phyloP scores from a whole-genome alignment of 2,113 vertebrate species.

The Helogale parvula region DNA sequence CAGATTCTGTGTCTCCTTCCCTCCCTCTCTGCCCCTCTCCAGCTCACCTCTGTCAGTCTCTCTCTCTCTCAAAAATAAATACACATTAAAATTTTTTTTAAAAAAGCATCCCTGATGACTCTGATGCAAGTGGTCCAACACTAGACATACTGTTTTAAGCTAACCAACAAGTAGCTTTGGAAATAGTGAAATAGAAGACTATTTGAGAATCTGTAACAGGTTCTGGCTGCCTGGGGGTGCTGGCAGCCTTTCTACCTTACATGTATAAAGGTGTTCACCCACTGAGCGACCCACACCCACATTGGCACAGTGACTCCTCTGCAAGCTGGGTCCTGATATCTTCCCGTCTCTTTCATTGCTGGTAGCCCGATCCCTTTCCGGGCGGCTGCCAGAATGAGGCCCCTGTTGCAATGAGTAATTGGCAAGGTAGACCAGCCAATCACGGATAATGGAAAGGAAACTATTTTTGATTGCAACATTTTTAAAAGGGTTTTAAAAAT shows the following conservation, averaged over 20 bases:
- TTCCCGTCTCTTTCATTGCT: neutral
- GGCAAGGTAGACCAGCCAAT: slow-evolving; percentile 16
- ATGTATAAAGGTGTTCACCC: neutral
- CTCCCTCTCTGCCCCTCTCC: too few species aligned
- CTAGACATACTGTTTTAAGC: slow-evolving; percentile 36
- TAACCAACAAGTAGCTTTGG: slow-evolving; percentile 13
- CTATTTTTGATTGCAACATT: slow-evolving; percentile 33
- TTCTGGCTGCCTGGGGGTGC: neutral
- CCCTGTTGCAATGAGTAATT: neutral
- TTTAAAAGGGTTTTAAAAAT: slow-evolving; percentile 25
- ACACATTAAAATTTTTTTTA: too few species aligned
- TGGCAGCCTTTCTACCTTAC: slow-evolving; percentile 41
- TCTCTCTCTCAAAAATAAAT: too few species aligned
- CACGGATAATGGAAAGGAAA: slow-evolving; percentile 7
- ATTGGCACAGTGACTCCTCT: slow-evolving; percentile 2
- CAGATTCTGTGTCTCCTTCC: too few species aligned
- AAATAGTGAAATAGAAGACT: neutral
- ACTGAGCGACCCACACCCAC: neutral
- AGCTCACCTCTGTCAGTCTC: too few species aligned
- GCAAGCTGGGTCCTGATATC: neutral
- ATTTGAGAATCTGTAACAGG: neutral
- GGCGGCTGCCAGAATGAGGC: neutral
- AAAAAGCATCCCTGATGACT: slow-evolving; percentile 49
- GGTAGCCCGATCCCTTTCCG: neutral
- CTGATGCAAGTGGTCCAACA: slow-evolving; percentile 44